Base-by-base conservation (phyloP, 2,888 invertebrate species). In the Falcaria lacertinaria region DNA sequence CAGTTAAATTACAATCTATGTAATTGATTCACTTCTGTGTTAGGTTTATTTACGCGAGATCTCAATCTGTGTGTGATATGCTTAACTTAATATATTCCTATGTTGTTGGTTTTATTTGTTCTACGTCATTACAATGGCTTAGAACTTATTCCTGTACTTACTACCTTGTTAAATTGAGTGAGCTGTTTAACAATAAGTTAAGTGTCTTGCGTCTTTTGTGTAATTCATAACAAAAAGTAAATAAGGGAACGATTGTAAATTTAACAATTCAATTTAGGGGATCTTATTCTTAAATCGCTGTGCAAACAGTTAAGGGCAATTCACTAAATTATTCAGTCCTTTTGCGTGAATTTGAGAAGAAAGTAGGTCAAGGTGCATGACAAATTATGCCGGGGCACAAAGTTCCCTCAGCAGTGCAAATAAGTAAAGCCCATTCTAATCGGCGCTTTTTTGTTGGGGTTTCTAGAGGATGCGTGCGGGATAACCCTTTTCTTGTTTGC, bases 321-420 rank as follows among this genome's bases (percentile, higher is more conserved):
- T 47, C 47, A 64, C 58, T 64, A 57, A 69, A 70, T 68, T 68
- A 69, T 71, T 69, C 64, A 47, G 46, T 48, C 45, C 48, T 57
- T 58, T 61, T 61, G 49, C 54, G 51, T 53, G 53, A 47, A 43
- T 38, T 32, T 37, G 42, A 42, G 33, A 39, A 38, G 50, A 62
- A 74, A 67, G 51, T 69, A 41, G 74, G 81, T 80, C 81, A 82
- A 81, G 80, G 80, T 80, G 66, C 57, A 64, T 62, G 69, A 65
- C 68, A 72, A 78, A 74, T 76, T 76, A 78, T 80, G 74, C 73
- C 64, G 58, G 53, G 63, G 62, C 60, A 62, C 55, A 59, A 55
- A 59, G 60, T 60, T 61, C 59, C 68, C 62, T 59, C 58, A 58
- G 59, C 52, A 66, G 63, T 62, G 64, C 70, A 76, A 82, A 80